Base-by-base conservation (phyloP, 2,113 vertebrate species). In the Neodontobutis hainanensis region DNA sequence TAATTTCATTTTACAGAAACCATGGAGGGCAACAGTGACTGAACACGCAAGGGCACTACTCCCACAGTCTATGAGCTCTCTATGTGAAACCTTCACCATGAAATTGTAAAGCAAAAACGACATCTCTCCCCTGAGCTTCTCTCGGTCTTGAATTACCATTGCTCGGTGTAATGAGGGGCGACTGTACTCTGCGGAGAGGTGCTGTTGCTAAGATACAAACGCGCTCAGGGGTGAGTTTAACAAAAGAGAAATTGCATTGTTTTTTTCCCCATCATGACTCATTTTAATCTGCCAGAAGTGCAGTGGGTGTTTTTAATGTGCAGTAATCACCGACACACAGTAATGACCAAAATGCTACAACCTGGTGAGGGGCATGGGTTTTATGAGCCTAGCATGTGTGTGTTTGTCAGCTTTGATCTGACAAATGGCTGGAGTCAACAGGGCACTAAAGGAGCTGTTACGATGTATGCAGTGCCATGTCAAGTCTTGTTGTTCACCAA, bases 121-220 rank as follows among this genome's bases (percentile, higher is more conserved):
- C 57, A 73, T 75, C 58, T 65, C 47, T 55, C 47, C 68, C 66
- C 45, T 8, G 79, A 75, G 68, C 64, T 52, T 63, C 70, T 68
- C 69, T 67, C 63, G 68, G 48, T 75, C 50, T 35, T 34, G 74
- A 78, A 64, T 76, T 71, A 78, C 67, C 80, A 86, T 82, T 46
- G 81, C 78, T 45, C 80, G 47, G 16, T 71, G 67, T 71, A 88
- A 50, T 69, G 76, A 85, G 75, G 59, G 76, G 48, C 72, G 73
- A 44, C n/a, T 40, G 60, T 55, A 34, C 68, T 9, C 53, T 67
- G 73, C 32, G 62, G 48, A 56, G 65, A 75, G 68, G 74, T 74
- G 62, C 60, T 61, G 86, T 88, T 88, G 85, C 86, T 85, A 88
- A 79, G 84, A 85, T 83, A 89, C 88, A 35, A 35, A 44, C 62